A percentile compares a stretch with the other conserved stretches of the same genome.
Evolutionary conservation across 2,797 vertebrate genomes (phyloP).

Genomic region (Circus cinereus): DNA sequence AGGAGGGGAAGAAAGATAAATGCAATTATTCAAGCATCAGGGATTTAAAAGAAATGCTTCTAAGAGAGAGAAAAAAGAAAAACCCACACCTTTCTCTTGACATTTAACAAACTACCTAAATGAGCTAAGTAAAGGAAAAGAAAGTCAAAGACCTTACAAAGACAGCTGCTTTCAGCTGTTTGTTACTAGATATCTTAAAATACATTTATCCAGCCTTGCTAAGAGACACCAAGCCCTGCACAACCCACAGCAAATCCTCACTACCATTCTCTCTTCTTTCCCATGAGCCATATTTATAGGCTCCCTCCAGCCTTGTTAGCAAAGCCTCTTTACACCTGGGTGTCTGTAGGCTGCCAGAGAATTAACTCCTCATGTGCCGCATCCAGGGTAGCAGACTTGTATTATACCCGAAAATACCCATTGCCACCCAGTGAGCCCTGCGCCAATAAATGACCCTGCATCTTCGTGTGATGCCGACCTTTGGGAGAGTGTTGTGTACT

Average conservation of each 20-base stretch:
- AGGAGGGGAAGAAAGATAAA: background rate
- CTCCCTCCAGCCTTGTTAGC: background rate
- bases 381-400: background rate
- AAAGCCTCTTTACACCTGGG: background rate
- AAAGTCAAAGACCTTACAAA: background rate
- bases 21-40: background rate
- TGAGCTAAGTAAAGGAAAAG: background rate
- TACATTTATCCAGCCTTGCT: background rate
- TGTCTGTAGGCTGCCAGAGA: background rate
- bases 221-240: background rate
- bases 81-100: background rate
- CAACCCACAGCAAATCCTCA: background rate
- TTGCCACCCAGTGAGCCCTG: background rate
- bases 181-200: background rate
- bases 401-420: background rate
- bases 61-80: background rate
- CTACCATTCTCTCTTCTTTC: too few relatives aligned
- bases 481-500: background rate
- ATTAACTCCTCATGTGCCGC: background rate
- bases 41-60: background rate
- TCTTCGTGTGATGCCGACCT: accelerated
- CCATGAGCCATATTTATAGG: background rate
- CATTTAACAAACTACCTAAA: constrained; percentile 26
- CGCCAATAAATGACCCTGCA: background rate
- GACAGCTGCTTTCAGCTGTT: background rate